These are phyloP conservation scores for Eidolon helvum DNA, from an alignment of 2,113 vertebrate species.

Conservation along the genomic window DNA sequence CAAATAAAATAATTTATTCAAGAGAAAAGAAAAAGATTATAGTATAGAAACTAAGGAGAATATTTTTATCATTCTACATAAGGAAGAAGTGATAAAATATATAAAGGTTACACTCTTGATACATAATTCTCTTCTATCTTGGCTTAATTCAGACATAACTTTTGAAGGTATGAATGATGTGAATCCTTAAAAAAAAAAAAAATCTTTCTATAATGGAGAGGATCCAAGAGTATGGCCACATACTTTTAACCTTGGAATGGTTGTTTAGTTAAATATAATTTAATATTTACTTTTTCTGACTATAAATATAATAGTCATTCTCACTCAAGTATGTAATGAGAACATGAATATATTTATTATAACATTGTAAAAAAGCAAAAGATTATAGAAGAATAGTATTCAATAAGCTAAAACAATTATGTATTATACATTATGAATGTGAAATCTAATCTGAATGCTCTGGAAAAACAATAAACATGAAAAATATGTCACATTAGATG, in stretches of 20 bases:
- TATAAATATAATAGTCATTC: neutral
- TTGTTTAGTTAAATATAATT: neutral
- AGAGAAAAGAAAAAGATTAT: neutral
- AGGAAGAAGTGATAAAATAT: neutral
- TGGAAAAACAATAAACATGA: neutral
- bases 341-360: neutral
- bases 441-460: neutral
- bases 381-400: neutral
- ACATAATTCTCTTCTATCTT: neutral
- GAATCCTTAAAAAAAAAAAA: neutral
- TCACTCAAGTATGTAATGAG: neutral
- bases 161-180: neutral
- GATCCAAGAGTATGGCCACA: neutral
- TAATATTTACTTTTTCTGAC: neutral
- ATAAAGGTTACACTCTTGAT: neutral
- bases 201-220: neutral
- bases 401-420: neutral
- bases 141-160: neutral
- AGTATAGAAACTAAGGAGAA: neutral
- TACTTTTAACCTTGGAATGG: neutral
- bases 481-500: neutral
- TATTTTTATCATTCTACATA: neutral
- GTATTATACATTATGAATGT: neutral
- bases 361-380: neutral
- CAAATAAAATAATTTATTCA: neutral